Evolutionary conservation across 2,888 invertebrate species (phyloP).

Genomic region (Rhaphigaster nebulosa): DNA sequence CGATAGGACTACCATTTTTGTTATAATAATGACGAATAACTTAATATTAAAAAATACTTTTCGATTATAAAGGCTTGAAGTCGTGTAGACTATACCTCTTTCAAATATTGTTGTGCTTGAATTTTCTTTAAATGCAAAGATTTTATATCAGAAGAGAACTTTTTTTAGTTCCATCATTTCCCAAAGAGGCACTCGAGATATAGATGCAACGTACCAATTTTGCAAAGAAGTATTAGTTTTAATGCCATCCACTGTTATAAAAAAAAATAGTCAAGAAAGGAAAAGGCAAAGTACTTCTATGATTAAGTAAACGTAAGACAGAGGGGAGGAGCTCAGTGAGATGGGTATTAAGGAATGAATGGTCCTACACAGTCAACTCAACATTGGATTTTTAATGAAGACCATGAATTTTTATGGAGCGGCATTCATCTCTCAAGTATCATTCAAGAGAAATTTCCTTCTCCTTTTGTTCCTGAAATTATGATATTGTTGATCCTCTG

Average conservation of each 20-base stretch:
- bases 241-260: not conserved
- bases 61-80: too few species aligned
- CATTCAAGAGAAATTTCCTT: conserved; percentile 35
- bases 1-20: too few species aligned
- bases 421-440: conserved; percentile 17
- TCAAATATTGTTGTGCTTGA: not conserved
- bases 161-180: not conserved
- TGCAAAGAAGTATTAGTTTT: not conserved
- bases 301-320: conserved; percentile 21
- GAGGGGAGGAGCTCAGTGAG: not conserved
- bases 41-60: too few species aligned
- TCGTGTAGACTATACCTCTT: not conserved
- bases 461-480: not conserved
- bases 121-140: not conserved
- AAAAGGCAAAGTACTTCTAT: not conserved
- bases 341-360: conserved; percentile 29
- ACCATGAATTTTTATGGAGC: conserved; percentile 13
- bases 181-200: not conserved
- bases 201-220: not conserved
- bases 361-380: not conserved
- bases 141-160: too few species aligned
- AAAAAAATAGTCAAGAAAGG: not conserved
- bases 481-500: conserved; percentile 10
- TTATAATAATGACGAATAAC: too few species aligned
- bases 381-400: conserved; percentile 32